phyloP scores from a whole-genome alignment of 2,888 invertebrate species.

The Ophion costatus region DNA sequence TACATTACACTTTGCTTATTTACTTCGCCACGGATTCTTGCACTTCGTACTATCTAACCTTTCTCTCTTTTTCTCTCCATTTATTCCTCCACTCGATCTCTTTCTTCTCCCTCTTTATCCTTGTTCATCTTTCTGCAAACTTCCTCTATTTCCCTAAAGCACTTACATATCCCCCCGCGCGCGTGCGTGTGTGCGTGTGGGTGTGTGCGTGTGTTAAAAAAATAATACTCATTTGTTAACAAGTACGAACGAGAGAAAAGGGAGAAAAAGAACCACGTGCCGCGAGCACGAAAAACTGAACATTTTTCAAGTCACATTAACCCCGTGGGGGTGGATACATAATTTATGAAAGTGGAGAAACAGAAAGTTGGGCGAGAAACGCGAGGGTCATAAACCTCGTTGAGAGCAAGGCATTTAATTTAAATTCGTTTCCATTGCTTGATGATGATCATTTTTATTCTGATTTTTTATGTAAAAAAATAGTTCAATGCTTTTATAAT shows the following conservation, averaged over 20 bases:
- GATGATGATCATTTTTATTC: neutral
- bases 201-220: neutral
- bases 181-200: too few relatives aligned
- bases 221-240: neutral
- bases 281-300: neutral
- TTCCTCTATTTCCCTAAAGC: too few relatives aligned
- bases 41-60: too few relatives aligned
- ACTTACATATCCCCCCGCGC: too few relatives aligned
- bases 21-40: too few relatives aligned
- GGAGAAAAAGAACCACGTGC: neutral
- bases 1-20: too few relatives aligned
- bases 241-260: neutral
- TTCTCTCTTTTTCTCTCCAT: too few relatives aligned
- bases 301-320: neutral
- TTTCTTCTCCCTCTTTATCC: too few relatives aligned
- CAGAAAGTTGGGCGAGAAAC: neutral
- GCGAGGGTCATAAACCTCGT: slow-evolving; percentile 21
- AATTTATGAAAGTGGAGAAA: neutral
- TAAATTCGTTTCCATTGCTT: slow-evolving; percentile 38
- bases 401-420: slow-evolving; percentile 41
- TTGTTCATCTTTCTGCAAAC: too few relatives aligned
- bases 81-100: too few relatives aligned
- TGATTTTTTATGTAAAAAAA: too few relatives aligned
- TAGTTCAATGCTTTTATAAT: too few relatives aligned
- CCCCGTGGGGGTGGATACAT: neutral